Percentiles rank a stretch among this genome's conserved stretches.
Evolutionary conservation across 2,113 vertebrate species (phyloP).

Genomic region (Poeciliopsis turrubarensis): DNA sequence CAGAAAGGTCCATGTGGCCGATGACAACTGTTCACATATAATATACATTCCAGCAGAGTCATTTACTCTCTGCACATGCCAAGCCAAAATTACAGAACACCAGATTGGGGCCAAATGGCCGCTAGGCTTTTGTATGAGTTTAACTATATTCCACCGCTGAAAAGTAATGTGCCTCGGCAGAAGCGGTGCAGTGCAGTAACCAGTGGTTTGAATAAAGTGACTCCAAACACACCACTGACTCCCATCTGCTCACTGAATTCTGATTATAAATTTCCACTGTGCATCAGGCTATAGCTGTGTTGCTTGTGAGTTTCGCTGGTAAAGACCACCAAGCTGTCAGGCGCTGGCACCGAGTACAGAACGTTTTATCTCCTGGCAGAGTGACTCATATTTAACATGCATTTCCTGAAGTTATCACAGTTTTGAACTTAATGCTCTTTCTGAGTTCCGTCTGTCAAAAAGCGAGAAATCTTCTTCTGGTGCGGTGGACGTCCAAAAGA

Average conservation of each 20-base stretch:
- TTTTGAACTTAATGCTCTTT: not conserved
- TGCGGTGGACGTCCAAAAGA: conserved; percentile 5
- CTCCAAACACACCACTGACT: conserved; percentile 53
- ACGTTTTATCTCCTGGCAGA: conserved; percentile 57
- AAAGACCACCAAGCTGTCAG: conserved; percentile 66
- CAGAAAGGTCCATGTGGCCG: conserved; percentile 25
- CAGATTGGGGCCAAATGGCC: conserved; percentile 52
- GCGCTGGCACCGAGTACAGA: conserved; percentile 48
- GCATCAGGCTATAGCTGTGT: conserved; percentile 52
- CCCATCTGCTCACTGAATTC: conserved; percentile 70
- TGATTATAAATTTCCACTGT: conserved; percentile 64
- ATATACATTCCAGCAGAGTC: conserved; percentile 29
- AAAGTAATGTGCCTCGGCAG: conserved; percentile 40
- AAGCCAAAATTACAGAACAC: conserved; percentile 42
- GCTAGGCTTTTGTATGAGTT: conserved; percentile 51
- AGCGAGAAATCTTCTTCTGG: not conserved
- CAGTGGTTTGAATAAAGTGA: conserved; percentile 54
- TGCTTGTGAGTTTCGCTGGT: conserved; percentile 42
- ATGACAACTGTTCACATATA: conserved; percentile 31
- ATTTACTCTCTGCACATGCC: conserved; percentile 24
- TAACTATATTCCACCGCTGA: conserved; percentile 46
- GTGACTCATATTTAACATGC: conserved; percentile 42
- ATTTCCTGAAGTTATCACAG: conserved; percentile 1
- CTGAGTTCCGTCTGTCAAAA: not conserved
- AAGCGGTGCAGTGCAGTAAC: conserved; percentile 36